These are phyloP conservation scores for Drosophila dives DNA, from an alignment of 2,888 invertebrate genomes.

Conservation along the genomic window DNA sequence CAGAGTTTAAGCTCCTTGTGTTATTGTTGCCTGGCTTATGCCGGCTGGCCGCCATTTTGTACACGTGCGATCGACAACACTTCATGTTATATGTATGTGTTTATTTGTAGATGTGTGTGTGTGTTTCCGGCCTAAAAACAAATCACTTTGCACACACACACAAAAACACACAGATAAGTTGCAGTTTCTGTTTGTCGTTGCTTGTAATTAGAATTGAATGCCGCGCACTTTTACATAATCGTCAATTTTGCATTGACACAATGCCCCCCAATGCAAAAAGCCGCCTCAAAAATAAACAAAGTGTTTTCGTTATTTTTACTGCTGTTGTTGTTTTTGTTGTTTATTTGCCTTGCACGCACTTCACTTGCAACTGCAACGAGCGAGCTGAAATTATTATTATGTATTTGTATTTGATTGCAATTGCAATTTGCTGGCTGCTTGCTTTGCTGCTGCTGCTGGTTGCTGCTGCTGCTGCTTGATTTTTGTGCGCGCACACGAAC, in stretches of 20 bases:
- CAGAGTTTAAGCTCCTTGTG: constrained; percentile 21
- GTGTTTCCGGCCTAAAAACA: constrained; percentile 59
- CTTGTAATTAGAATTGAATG: constrained; percentile 74
- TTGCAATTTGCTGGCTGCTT: constrained; percentile 39
- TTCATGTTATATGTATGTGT: constrained; percentile 3
- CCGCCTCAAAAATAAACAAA: constrained; percentile 60
- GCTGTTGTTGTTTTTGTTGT: constrained; percentile 23
- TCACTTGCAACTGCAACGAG: constrained; percentile 63
- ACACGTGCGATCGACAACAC: constrained; percentile 58
- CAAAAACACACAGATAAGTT: constrained; percentile 41
- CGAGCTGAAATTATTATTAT: constrained; percentile 45
- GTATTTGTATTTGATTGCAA: constrained; percentile 56
- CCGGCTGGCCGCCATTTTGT: constrained; percentile 59
- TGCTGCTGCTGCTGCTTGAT: constrained; percentile 37
- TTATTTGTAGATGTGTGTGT: constrained; percentile 16
- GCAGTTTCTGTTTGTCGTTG: constrained; percentile 62
- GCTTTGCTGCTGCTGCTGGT: constrained; percentile 33
- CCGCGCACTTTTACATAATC: constrained; percentile 78
- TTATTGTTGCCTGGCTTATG: constrained; percentile 22
- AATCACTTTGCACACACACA: constrained; percentile 45
- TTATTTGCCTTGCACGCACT: constrained; percentile 51
- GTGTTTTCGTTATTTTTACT: constrained; percentile 21
- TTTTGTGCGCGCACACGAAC: constrained; percentile 79
- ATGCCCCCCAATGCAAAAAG: constrained; percentile 41
- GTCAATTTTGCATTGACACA: constrained; percentile 72